phyloP scores from a whole-genome alignment of 2,888 invertebrate species.

The Gymnoscelis rufifasciata region DNA sequence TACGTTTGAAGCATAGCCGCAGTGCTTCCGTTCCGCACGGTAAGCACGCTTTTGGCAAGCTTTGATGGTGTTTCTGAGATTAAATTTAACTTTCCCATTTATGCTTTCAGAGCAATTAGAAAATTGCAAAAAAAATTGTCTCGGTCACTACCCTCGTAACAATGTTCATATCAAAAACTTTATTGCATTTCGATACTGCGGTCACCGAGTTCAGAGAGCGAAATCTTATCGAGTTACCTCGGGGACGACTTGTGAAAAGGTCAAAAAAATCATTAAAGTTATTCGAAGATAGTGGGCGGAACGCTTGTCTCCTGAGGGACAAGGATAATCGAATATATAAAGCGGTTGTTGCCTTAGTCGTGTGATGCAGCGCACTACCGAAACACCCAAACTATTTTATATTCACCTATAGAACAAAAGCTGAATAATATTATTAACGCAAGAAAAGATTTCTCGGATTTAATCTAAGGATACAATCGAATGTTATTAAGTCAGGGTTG shows the following conservation, averaged over 20 bases:
- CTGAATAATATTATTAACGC: constrained; percentile 24
- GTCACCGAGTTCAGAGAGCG: constrained; percentile 48
- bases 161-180: constrained; percentile 8
- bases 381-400: constrained; percentile 24
- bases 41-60: constrained; percentile 70
- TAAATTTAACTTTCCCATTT: constrained; percentile 61
- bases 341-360: constrained; percentile 40
- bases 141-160: constrained; percentile 20
- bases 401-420: constrained; percentile 22
- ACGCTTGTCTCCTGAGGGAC: constrained; percentile 56
- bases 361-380: constrained; percentile 28
- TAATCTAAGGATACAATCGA: constrained; percentile 41
- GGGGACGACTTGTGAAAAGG: constrained; percentile 53
- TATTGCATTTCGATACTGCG: constrained; percentile 34
- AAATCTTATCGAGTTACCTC: constrained; percentile 51
- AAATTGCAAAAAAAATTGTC: constrained; percentile 54
- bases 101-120: constrained; percentile 51
- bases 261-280: constrained; percentile 61
- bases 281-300: constrained; percentile 44
- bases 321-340: constrained; percentile 57
- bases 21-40: constrained; percentile 63
- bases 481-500: constrained; percentile 47
- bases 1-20: constrained; percentile 65
- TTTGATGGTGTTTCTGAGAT: constrained; percentile 67
- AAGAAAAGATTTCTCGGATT: constrained; percentile 32